These are phyloP conservation scores for Phortica magna DNA, from an alignment of 2,888 invertebrate species.

Conservation along the genomic window DNA sequence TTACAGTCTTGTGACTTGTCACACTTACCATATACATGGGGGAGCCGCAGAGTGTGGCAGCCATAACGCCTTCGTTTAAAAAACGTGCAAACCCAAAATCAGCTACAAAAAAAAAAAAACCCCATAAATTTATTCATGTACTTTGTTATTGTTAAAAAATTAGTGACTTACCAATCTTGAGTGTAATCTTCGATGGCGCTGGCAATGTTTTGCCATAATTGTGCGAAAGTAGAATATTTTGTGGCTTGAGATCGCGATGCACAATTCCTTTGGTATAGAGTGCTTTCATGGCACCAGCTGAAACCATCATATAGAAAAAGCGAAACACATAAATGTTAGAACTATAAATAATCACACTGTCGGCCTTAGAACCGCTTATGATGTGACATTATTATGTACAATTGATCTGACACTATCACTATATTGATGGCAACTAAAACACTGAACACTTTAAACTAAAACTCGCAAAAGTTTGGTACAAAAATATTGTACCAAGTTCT, in stretches of 20 bases:
- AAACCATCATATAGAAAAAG: constrained; percentile 40
- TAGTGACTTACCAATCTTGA: constrained; percentile 91
- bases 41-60: constrained; percentile 98
- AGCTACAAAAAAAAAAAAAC: constrained; percentile 82
- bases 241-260: constrained; percentile 99
- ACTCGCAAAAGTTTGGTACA: too few species aligned
- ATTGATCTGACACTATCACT: too few species aligned
- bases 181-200: constrained; percentile 89
- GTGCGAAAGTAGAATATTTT: constrained; percentile 98
- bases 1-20: neutral
- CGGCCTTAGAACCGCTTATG: too few species aligned
- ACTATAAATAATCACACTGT: neutral
- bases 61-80: constrained; percentile 99
- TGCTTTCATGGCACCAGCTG: constrained; percentile 98
- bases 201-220: constrained; percentile 78
- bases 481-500: too few species aligned
- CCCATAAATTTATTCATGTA: neutral
- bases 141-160: neutral
- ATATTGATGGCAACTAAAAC: too few species aligned
- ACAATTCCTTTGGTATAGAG: constrained; percentile 98
- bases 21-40: constrained; percentile 98
- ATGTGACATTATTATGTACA: too few species aligned
- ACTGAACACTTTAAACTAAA: too few species aligned
- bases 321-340: neutral
- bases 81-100: constrained; percentile 99